Base-by-base conservation (phyloP, 2,888 invertebrate species). In the Malacosoma neustria region DNA sequence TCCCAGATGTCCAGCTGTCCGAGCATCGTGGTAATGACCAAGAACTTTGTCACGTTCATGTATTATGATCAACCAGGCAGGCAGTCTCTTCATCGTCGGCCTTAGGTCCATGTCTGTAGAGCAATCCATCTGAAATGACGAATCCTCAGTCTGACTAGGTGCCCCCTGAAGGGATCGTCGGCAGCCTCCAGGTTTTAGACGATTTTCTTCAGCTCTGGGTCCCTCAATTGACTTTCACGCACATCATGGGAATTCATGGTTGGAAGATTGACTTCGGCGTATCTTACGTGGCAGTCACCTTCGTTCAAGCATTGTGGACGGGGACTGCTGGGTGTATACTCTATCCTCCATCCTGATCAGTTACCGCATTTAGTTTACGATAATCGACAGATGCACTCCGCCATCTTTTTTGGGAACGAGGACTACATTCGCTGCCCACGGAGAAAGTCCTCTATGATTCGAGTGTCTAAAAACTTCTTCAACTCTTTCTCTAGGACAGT, bases 301-400 rank as follows among this genome's bases (percentile, higher is more conserved):
- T 42, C 37, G 6, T 32, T 38, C n/a, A n/a, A n/a, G n/a, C 49
- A 46, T 3, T 43, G 41, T 2, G 48, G 34, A 1, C 48, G 34
- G 11, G 49, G 50, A 34, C 44, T 36, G 0, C 46, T 45, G n/a
- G n/a, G 6, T 4, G 47, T 34, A 34, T 49, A 49, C 11, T 35
- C 22, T 1, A 49, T 51, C 1, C 7, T n/a, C n/a, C n/a, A n/a
- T n/a, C n/a, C n/a, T n/a, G n/a, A n/a, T n/a, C n/a, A n/a, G 22
- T 22, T 22, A 22, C 7, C 7, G 22, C 2, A 1, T 22, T 22
- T 22, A 22, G 9, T 22, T 22, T 22, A 7, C 22, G 5, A 22
- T 6, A 22, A 22, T 22, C 22, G 22, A 22, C 0, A 22, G 6
- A 22, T 22, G 1, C 6, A 22, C 22, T 4, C 3, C 9, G 5